phyloP scores from a whole-genome alignment of 2,797 vertebrate genomes.

The Delichon dasypus region DNA sequence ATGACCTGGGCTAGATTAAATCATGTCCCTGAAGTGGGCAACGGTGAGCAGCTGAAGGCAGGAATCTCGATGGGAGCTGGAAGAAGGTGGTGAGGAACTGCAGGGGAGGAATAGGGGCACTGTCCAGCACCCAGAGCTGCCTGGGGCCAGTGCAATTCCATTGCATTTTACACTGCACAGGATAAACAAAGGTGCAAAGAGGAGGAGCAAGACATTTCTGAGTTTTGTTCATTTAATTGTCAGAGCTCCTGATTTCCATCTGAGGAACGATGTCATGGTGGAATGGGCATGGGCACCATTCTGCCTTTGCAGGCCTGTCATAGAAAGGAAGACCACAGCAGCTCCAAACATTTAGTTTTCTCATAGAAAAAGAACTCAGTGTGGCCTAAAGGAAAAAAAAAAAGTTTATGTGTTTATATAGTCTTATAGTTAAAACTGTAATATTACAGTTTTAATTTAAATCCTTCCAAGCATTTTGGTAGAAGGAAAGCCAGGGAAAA shows the following conservation, averaged over 20 bases:
- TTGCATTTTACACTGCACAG: background rate
- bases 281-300: background rate
- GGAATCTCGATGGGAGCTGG: background rate
- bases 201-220: fast-evolving
- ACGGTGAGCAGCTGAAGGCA: background rate
- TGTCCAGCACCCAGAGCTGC: background rate
- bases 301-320: background rate
- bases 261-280: background rate
- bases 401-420: background rate
- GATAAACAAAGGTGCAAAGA: background rate
- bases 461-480: background rate
- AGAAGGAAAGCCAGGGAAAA: background rate
- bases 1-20: background rate
- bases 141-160: background rate
- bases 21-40: background rate
- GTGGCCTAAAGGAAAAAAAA: background rate
- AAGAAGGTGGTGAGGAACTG: background rate
- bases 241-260: background rate
- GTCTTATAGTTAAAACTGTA: background rate
- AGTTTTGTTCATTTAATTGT: background rate
- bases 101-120: background rate
- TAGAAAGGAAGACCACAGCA: background rate
- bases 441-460: background rate
- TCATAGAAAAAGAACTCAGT: background rate
- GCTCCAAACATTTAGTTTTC: background rate